These are phyloP conservation scores for Drosophila pruinosa DNA, from an alignment of 1,140 invertebrate species.

Conservation along the genomic window DNA sequence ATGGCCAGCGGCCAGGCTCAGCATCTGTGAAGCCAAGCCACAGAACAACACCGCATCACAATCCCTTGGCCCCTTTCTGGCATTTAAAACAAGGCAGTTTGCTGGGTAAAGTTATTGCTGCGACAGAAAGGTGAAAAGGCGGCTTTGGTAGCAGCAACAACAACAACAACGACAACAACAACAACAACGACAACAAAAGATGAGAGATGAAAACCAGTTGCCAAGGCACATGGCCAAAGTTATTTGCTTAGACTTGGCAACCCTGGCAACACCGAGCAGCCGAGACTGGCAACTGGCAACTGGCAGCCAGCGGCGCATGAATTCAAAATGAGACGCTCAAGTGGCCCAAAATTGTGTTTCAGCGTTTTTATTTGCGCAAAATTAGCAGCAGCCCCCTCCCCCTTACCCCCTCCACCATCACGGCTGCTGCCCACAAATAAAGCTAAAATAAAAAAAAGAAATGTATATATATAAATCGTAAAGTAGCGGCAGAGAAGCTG, in stretches of 20 bases:
- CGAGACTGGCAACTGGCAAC: slow-evolving; percentile 5
- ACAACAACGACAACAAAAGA: neutral
- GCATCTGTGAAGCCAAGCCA: slow-evolving; percentile 18
- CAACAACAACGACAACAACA: neutral
- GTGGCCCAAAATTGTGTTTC: slow-evolving; percentile 58
- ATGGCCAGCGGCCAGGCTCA: slow-evolving; percentile 51
- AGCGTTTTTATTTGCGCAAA: slow-evolving; percentile 75
- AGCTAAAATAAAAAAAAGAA: neutral
- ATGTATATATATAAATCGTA: neutral
- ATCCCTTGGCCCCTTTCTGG: neutral
- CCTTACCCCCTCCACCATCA: neutral
- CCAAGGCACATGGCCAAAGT: slow-evolving; percentile 41
- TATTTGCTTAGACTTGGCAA: slow-evolving; percentile 43
- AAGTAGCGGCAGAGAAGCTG: slow-evolving; percentile 2
- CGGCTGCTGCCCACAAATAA: no score
- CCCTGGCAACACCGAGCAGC: slow-evolving; percentile 5
- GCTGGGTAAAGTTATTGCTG: slow-evolving; percentile 35
- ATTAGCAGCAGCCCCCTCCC: slow-evolving; percentile 43
- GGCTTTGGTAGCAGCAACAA: slow-evolving; percentile 13
- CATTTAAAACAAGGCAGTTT: neutral
- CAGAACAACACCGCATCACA: slow-evolving; percentile 26
- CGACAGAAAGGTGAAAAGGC: slow-evolving; percentile 45
- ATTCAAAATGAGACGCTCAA: slow-evolving; percentile 73
- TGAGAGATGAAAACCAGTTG: slow-evolving; percentile 40
- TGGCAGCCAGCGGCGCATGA: slow-evolving; percentile 61